Evolutionary conservation across 2,888 invertebrate species (phyloP).

Genomic region (Liopterus haemorrhoidalis): DNA sequence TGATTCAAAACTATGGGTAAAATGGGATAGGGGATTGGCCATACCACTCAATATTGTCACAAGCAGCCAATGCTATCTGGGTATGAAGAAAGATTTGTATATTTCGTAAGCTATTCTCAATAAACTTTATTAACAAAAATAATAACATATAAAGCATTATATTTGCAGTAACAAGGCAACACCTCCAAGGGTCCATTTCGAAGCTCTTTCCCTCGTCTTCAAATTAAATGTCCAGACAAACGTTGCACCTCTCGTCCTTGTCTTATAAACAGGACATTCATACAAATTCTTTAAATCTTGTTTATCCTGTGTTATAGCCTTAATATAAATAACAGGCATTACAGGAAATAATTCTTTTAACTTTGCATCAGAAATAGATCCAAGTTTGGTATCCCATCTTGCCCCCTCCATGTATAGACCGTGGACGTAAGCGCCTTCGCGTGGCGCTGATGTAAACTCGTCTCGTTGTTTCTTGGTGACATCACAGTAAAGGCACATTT

Average conservation of each 20-base stretch:
- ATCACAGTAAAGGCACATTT: conserved; percentile 92
- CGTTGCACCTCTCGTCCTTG: conserved; percentile 79
- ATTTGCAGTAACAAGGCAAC: conserved; percentile 85
- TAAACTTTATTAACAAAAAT: too few species aligned
- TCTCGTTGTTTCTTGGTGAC: conserved; percentile 84
- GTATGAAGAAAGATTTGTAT: too few species aligned
- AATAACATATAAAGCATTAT: too few species aligned
- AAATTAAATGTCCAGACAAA: conserved; percentile 96
- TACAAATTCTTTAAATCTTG: conserved; percentile 82
- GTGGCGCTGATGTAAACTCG: conserved; percentile 80
- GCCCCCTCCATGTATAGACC: conserved; percentile 92
- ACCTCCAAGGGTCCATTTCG: conserved; percentile 90
- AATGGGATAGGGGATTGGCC: too few species aligned
- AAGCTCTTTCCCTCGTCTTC: conserved; percentile 79
- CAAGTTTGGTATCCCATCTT: conserved; percentile 77
- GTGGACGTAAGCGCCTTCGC: conserved; percentile 87
- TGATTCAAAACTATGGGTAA: too few species aligned
- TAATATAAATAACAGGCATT: conserved; percentile 86
- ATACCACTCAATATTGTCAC: too few species aligned
- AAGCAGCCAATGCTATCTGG: too few species aligned
- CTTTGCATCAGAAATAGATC: conserved; percentile 74
- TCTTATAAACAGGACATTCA: conserved; percentile 92
- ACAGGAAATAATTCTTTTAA: conserved; percentile 86
- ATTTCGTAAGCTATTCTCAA: too few species aligned
- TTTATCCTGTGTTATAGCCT: conserved; percentile 82